Percentiles rank a stretch among this genome's conserved stretches.
Conservation (phyloP, 64 coral and sea anemone genomes). For the Catalaphyllia jardinei region DNA sequence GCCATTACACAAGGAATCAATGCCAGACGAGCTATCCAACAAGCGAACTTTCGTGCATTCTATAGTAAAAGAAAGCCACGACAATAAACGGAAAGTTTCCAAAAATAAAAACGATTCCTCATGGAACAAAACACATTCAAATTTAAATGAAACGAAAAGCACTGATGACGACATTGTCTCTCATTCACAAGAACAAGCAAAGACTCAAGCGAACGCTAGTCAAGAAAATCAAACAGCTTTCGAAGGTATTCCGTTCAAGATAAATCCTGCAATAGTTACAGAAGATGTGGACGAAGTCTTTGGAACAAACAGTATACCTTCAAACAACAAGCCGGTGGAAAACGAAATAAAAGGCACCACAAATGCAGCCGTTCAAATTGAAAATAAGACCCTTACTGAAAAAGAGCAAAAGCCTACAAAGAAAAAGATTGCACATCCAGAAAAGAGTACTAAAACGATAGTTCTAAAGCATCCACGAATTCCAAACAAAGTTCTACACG, state of each 20-base stretch:
- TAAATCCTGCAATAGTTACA: background rate
- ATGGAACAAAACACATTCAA: background rate
- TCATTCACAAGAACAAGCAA: background rate
- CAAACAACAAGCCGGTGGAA: background rate
- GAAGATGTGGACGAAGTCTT: slow-evolving; percentile 7
- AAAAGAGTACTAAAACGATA: background rate
- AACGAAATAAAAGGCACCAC: background rate
- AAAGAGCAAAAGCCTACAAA: background rate
- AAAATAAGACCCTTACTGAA: background rate
- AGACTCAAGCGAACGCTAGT: background rate
- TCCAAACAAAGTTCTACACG: slow-evolving; percentile 25
- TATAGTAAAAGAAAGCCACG: background rate
- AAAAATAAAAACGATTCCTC: background rate
- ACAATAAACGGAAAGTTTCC: background rate
- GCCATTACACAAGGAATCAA: background rate
- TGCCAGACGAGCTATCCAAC: background rate
- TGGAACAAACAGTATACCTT: background rate
- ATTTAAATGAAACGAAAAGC: background rate
- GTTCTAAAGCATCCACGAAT: background rate
- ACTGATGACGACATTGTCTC: background rate
- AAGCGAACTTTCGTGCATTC: slow-evolving; percentile 11
- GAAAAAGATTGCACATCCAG: background rate
- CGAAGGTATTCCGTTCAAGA: background rate
- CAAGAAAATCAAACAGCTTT: background rate
- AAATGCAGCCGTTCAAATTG: background rate